Percentiles rank a stretch among this genome's conserved stretches.
Conservation (phyloP, 2,888 invertebrate species). For the Cephus pygmeus region DNA sequence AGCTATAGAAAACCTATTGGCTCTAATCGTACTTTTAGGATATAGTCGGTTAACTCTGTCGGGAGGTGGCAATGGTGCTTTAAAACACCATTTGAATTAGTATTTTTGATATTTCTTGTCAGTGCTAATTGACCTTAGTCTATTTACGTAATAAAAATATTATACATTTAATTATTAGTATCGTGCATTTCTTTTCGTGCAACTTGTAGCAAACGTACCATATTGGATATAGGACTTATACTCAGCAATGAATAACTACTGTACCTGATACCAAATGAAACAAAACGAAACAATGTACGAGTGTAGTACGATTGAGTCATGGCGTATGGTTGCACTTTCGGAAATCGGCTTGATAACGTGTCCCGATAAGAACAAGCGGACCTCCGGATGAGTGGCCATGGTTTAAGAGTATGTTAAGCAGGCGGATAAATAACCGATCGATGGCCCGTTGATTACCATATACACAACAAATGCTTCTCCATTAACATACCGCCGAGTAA, state of each 20-base stretch:
- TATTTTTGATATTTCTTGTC: background rate
- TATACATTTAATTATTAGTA: background rate
- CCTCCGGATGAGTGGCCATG: background rate
- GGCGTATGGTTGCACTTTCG: background rate
- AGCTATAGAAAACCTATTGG: background rate
- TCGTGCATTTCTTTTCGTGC: background rate
- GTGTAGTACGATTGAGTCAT: background rate
- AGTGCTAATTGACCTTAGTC: background rate
- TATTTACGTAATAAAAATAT: background rate
- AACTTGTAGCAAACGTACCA: background rate
- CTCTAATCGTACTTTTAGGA: constrained; percentile 3
- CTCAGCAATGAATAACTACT: background rate
- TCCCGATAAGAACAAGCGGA: background rate
- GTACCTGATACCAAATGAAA: background rate
- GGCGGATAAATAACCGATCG: constrained; percentile 18
- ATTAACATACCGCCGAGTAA: constrained; percentile 20
- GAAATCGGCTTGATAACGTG: background rate
- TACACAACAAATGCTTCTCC: constrained; percentile 19
- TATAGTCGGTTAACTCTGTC: background rate
- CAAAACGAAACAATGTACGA: background rate
- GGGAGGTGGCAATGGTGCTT: background rate
- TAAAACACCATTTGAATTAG: background rate
- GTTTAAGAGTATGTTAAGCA: constrained; percentile 13
- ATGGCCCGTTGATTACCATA: constrained; percentile 18
- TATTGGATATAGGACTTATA: background rate